Conservation (phyloP, 2,113 vertebrate species). For the Psilopsiagon aymara region DNA sequence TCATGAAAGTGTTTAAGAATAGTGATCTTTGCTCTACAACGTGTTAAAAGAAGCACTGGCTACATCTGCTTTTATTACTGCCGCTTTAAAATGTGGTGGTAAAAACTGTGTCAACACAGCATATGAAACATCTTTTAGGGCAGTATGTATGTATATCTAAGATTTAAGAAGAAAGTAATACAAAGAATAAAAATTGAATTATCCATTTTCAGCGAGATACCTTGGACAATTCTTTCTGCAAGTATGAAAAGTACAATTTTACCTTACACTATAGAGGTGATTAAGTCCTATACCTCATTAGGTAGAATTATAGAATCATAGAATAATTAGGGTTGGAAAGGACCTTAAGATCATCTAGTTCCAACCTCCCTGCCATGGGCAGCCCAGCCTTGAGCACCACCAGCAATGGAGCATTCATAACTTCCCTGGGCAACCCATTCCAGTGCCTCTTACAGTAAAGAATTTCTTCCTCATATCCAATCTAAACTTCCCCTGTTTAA, state of each 20-base stretch:
- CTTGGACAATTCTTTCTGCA: neutral
- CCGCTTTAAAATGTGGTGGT: neutral
- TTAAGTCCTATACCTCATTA: neutral
- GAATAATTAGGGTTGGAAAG: no score
- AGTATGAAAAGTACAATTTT: neutral
- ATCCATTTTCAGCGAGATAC: neutral
- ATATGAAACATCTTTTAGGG: neutral
- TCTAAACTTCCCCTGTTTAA: no score
- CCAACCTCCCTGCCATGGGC: no score
- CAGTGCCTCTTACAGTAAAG: no score
- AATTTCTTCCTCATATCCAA: no score
- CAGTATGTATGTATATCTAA: neutral
- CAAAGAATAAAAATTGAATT: neutral
- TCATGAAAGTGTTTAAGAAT: neutral
- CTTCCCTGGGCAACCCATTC: no score
- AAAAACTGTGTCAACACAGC: neutral
- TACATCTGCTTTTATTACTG: neutral
- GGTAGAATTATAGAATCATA: no score
- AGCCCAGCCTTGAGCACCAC: no score
- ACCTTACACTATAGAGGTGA: neutral
- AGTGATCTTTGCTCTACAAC: neutral
- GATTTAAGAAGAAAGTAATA: neutral
- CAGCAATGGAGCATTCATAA: no score
- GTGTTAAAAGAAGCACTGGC: neutral
- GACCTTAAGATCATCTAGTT: no score